A percentile compares a stretch with the other conserved stretches of the same genome.
These are phyloP conservation scores for Palythoa heliodiscus DNA, from an alignment of 92 coral and sea anemone species.

Conservation along the genomic window DNA sequence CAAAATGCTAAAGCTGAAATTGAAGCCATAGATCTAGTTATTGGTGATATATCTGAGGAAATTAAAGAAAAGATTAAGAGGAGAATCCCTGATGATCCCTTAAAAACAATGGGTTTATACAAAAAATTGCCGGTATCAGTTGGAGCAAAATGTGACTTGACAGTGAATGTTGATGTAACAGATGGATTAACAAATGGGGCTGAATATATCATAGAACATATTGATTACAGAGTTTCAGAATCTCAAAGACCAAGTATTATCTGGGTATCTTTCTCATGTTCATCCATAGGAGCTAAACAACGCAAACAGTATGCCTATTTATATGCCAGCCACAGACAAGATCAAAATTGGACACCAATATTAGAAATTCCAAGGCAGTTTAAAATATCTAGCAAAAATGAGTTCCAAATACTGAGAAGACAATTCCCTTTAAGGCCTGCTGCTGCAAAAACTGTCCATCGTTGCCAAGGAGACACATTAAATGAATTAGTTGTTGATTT, in stretches of 20 bases:
- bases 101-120: conserved; percentile 43
- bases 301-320: too few species aligned
- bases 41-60: conserved; percentile 48
- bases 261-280: conserved; percentile 37
- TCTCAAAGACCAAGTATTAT: conserved; percentile 26
- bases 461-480: too few species aligned
- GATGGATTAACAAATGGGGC: conserved; percentile 46
- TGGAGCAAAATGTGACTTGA: conserved; percentile 39
- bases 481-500: too few species aligned
- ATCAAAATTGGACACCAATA: too few species aligned
- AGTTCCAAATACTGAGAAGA: too few species aligned
- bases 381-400: too few species aligned
- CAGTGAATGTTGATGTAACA: conserved; percentile 32
- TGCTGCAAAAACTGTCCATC: too few species aligned
- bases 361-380: too few species aligned
- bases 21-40: conserved; percentile 29
- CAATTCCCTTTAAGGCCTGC: too few species aligned
- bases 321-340: too few species aligned
- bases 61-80: conserved; percentile 28
- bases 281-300: background rate
- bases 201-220: conserved; percentile 25
- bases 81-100: conserved; percentile 45
- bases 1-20: conserved; percentile 41
- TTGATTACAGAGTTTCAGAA: conserved; percentile 33
- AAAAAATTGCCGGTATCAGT: conserved; percentile 23